Evolutionary conservation across 92 coral and sea anemone species (phyloP).

Genomic region (Umimayanthus kanabou): DNA sequence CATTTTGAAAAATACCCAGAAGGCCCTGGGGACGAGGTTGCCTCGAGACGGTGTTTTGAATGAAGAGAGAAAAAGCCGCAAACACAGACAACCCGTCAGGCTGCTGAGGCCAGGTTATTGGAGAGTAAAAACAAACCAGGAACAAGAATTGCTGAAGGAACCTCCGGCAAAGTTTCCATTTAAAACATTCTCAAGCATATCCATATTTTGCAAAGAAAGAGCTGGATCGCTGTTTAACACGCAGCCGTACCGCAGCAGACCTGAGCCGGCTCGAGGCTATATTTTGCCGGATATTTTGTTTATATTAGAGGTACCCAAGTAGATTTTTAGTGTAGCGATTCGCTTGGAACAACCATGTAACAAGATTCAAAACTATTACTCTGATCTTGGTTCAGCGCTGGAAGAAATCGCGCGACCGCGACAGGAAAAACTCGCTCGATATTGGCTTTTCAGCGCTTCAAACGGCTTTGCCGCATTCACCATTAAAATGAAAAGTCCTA

Average conservation of each 20-base stretch:
- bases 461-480: conserved; percentile 14
- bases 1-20: no score
- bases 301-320: not conserved
- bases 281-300: not conserved
- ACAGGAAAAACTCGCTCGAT: not conserved
- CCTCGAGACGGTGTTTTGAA: not conserved
- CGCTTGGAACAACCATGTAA: not conserved
- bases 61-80: not conserved
- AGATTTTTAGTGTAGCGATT: not conserved
- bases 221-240: not conserved
- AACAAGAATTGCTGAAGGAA: not conserved
- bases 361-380: not conserved
- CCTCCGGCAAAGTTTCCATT: not conserved
- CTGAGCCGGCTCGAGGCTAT: not conserved
- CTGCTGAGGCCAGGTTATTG: not conserved
- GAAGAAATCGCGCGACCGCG: not conserved
- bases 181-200: not conserved
- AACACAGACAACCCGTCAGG: not conserved
- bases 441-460: conserved; percentile 42
- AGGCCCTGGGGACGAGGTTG: no score
- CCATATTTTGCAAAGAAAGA: conserved; percentile 1
- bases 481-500: conserved; percentile 12
- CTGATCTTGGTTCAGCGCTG: not conserved
- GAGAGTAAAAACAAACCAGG: not conserved
- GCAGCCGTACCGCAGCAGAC: not conserved